phyloP scores from a whole-genome alignment of 2,113 vertebrate genomes.

The Psilopsiagon aurifrons region DNA sequence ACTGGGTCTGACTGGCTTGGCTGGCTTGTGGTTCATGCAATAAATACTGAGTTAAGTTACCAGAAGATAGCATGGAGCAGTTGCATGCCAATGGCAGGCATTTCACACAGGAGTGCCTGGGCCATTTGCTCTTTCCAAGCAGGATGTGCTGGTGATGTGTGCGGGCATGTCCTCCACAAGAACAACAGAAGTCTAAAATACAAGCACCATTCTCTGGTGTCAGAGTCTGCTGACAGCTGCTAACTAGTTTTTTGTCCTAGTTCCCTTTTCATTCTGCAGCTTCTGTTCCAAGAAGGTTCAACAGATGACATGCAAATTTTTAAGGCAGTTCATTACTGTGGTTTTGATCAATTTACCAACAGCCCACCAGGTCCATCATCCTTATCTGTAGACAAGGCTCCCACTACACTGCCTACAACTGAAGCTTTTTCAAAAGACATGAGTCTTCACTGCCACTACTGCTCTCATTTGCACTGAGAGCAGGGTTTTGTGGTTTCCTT shows the following conservation, averaged over 20 bases:
- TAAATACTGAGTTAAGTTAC: constrained; percentile 46
- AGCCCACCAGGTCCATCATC: neutral
- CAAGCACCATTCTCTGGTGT: neutral
- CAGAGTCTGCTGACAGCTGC: neutral
- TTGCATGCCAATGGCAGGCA: neutral
- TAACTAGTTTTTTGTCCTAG: neutral
- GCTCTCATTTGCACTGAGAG: neutral
- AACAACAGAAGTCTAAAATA: neutral
- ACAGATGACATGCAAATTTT: neutral
- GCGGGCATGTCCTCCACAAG: neutral
- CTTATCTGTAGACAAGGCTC: neutral
- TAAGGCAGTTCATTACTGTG: neutral
- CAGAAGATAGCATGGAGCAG: neutral
- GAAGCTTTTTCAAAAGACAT: neutral
- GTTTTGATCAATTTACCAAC: neutral
- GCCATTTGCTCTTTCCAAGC: neutral
- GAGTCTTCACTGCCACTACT: neutral
- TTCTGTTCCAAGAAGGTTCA: neutral
- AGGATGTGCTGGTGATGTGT: neutral
- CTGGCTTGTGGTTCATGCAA: constrained; percentile 6
- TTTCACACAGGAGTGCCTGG: rapidly evolving
- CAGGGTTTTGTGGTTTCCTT: constrained; percentile 49
- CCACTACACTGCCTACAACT: neutral
- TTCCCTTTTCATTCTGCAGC: neutral
- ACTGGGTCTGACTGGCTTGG: constrained; percentile 26